These are phyloP conservation scores for Gracilinanus agilis DNA, from an alignment of 2,113 vertebrate genomes.

Conservation along the genomic window DNA sequence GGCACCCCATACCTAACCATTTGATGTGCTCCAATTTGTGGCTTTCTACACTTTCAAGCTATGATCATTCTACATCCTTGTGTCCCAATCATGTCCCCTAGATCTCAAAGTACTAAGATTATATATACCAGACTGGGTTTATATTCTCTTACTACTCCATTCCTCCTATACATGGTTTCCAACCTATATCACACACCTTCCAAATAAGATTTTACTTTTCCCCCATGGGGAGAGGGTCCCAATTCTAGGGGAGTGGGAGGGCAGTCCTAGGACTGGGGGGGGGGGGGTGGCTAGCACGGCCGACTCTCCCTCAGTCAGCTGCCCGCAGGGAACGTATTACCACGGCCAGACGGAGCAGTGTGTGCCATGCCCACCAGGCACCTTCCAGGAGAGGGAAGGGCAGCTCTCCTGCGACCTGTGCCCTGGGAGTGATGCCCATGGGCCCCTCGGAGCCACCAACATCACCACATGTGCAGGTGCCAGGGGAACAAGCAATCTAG, in stretches of 20 bases:
- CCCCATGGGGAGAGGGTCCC: slow-evolving; percentile 47
- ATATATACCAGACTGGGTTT: neutral
- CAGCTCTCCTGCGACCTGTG: slow-evolving; percentile 98
- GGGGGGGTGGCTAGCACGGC: slow-evolving; percentile 78
- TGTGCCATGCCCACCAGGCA: slow-evolving; percentile 93
- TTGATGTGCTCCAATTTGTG: neutral
- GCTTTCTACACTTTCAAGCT: neutral
- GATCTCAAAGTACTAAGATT: slow-evolving; percentile 12
- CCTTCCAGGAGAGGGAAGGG: slow-evolving; percentile 98
- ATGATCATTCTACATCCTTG: slow-evolving; percentile 22
- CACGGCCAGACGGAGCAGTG: slow-evolving; percentile 97
- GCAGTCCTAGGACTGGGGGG: slow-evolving; percentile 36
- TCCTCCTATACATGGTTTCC: neutral
- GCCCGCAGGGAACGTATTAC: slow-evolving; percentile 96
- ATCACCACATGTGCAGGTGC: slow-evolving; percentile 95
- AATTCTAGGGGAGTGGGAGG: slow-evolving; percentile 51
- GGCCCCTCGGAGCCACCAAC: slow-evolving; percentile 93
- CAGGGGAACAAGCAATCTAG: slow-evolving; percentile 63
- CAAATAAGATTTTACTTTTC: slow-evolving; percentile 28
- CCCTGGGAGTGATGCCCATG: slow-evolving; percentile 95
- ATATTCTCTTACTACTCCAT: neutral
- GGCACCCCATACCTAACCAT: neutral
- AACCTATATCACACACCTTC: neutral
- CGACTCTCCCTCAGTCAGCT: slow-evolving; percentile 95
- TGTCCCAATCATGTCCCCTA: neutral